phyloP scores from a whole-genome alignment of 2,113 vertebrate species.

The Phalacrocorax carbo region DNA sequence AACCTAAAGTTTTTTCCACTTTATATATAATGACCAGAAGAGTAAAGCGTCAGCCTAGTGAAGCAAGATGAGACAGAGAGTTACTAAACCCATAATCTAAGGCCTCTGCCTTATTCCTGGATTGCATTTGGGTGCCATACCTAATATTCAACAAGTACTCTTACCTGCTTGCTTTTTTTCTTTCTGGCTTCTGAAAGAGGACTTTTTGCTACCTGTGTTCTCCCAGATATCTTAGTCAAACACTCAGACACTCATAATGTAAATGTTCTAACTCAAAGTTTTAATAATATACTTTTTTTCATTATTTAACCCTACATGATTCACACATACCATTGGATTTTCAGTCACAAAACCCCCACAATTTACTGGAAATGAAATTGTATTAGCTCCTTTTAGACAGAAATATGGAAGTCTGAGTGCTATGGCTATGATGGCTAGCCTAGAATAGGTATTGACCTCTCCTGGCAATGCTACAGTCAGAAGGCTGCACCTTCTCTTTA shows the following conservation, averaged over 20 bases:
- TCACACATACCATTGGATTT: neutral
- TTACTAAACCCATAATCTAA: neutral
- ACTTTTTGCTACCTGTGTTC: neutral
- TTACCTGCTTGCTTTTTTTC: neutral
- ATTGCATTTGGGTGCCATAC: neutral
- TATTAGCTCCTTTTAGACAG: neutral
- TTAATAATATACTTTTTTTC: neutral
- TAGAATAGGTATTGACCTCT: neutral
- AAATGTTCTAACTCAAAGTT: neutral
- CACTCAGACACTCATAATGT: neutral
- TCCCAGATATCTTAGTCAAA: neutral
- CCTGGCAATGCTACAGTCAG: neutral
- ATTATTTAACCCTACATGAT: neutral
- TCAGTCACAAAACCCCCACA: neutral
- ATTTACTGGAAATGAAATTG: neutral
- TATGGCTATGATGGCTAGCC: neutral
- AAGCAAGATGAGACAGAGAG: neutral
- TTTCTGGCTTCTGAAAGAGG: neutral
- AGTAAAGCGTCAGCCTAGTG: neutral
- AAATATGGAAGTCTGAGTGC: neutral
- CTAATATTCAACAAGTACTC: neutral
- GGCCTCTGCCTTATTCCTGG: neutral
- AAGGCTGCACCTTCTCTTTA: neutral
- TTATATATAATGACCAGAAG: neutral
- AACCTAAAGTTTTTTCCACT: neutral